Base-by-base conservation (phyloP, 1,140 invertebrate genomes). In the Tenebrio molitor region DNA sequence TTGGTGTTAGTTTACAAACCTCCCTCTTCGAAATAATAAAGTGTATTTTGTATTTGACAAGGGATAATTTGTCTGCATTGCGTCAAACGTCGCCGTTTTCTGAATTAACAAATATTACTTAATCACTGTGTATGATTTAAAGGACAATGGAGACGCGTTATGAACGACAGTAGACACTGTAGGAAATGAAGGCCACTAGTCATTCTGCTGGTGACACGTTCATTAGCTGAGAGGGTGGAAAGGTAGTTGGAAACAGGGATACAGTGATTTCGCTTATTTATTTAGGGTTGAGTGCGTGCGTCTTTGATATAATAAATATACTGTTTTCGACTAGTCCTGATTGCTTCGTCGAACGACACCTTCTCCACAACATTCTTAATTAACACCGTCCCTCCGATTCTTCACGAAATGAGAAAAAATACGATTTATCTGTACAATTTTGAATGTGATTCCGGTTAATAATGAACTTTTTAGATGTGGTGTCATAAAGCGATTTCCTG, bases 121-220 rank as follows among this genome's bases (percentile, higher is more conserved):
- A 58, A 58, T 58, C 10, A 58, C 19, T 17, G 21, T 12, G 21
- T 58, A 58, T 58, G 21, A 58, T 58, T 58, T 21, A 34, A 58
- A 58, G 46, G 10, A 23, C 17, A 53, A 21, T 21, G 10, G 16
- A 58, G 23, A 10, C 21, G 46, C 3, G 46, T 21, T 53, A 53
- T n/a, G 21, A 19, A 19, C 42, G 44, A 50, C 44, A 50, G 44
- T 29, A 29, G 36, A 39, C 50, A 58, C 50, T 29, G 41, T 19
- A 73, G 76, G 76, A 77, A 77, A 77, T 77, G 74, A 77, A 77
- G 76, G 69, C 74, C 72, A 77, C 76, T 74, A 76, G 71, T 75
- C 73, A 75, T 77, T 77, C 74, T 76, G 76, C 42, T 74, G 70
- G 73, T 77, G 76, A 76, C 76, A 77, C 39, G 68, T 77, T 77